phyloP scores from a whole-genome alignment of 2,888 invertebrate species.

The Macropis europaea region DNA sequence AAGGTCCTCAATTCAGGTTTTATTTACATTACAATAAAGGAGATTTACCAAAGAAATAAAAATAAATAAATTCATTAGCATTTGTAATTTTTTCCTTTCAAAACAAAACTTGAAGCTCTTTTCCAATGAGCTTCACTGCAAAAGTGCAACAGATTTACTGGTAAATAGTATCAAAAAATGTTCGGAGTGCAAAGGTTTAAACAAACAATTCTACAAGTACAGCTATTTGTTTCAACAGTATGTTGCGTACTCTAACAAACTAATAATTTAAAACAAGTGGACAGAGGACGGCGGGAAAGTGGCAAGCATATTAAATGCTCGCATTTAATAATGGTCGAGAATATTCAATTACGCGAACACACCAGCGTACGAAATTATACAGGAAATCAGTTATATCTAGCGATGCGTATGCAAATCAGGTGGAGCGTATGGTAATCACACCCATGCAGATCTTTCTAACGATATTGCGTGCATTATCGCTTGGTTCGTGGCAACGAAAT shows the following conservation, averaged over 20 bases:
- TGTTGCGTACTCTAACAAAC: neutral
- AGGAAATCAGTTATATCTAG: conserved; percentile 4
- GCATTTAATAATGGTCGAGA: conserved; percentile 7
- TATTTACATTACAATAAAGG: too few relatives aligned
- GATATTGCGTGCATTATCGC: conserved; percentile 8
- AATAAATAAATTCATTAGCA: too few relatives aligned
- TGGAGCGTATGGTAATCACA: neutral
- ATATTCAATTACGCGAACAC: conserved; percentile 3
- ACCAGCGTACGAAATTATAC: neutral
- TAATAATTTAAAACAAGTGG: neutral
- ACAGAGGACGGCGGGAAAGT: neutral
- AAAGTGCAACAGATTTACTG: too few relatives aligned
- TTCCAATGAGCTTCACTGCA: too few relatives aligned
- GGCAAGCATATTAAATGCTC: neutral
- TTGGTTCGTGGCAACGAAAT: conserved; percentile 16
- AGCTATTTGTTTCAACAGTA: neutral
- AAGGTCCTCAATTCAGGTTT: too few relatives aligned
- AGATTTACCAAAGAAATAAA: too few relatives aligned
- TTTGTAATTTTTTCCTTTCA: too few relatives aligned
- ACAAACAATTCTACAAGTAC: too few relatives aligned
- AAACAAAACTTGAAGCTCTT: too few relatives aligned
- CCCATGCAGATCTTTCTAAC: conserved; percentile 2
- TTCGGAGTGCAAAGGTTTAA: too few relatives aligned
- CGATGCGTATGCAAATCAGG: conserved; percentile 3
- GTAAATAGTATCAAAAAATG: too few relatives aligned